These are phyloP conservation scores for Pollenia labialis DNA, from an alignment of 2,888 invertebrate species.

Conservation along the genomic window DNA sequence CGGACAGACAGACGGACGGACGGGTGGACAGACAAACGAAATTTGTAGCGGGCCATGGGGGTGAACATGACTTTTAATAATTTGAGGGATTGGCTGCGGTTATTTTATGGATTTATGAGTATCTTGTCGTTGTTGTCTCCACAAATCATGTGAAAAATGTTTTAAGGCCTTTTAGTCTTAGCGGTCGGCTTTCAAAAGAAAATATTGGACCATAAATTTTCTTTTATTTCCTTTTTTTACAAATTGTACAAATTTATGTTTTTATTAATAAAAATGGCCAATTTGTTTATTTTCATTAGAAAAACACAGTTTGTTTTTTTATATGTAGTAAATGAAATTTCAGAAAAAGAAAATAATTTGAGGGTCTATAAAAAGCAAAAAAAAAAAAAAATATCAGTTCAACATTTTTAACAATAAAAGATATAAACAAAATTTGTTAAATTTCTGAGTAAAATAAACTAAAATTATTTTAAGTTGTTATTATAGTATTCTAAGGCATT, in stretches of 20 bases:
- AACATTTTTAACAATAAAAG: background rate
- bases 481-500: too few species aligned
- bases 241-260: constrained; percentile 25
- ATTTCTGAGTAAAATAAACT: background rate
- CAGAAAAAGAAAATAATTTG: background rate
- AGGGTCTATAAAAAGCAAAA: background rate
- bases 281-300: constrained; percentile 33
- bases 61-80: constrained; percentile 9
- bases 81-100: constrained; percentile 34
- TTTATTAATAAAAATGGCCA: constrained; percentile 40
- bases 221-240: constrained; percentile 10
- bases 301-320: background rate
- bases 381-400: background rate
- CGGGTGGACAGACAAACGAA: background rate
- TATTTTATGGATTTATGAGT: constrained; percentile 13
- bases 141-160: constrained; percentile 14
- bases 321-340: background rate
- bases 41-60: background rate
- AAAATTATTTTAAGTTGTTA: background rate
- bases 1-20: background rate
- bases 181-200: constrained; percentile 23
- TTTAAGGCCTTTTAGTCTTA: constrained; percentile 1
- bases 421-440: background rate
- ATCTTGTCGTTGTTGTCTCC: background rate
- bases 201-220: constrained; percentile 30